Base-by-base conservation (phyloP, 2,113 vertebrate species). In the Aegotheles bennettii region DNA sequence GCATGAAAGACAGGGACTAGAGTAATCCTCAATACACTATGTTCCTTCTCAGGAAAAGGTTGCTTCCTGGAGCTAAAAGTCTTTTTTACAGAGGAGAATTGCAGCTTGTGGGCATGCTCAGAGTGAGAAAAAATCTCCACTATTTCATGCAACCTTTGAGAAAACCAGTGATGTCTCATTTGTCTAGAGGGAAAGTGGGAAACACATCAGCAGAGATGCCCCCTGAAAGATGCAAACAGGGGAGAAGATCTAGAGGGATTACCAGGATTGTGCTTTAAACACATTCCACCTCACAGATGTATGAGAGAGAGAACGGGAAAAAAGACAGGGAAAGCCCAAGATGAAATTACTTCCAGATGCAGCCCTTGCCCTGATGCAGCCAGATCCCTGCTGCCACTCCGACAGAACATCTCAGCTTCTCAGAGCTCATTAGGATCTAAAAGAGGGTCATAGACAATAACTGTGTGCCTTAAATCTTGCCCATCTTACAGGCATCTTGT, bases 321-420 rank as follows among this genome's bases (percentile, higher is more conserved):
- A 86, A 94, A 93, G 68, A 90, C 60, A 33, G 59, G 73, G 38
- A 94, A 91, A 86, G 64, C 43, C 65, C 74, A 64, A 84, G 64
- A 36, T 60, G 48, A 90, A 97, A 97, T 93, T 64, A 76, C 65
- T 97, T 96, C 95, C 96, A 97, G 90, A 95, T 95, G 95, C 90
- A 94, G 89, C 68, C 50, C 63, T 89, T 96, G 50, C 87, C 84
- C 79, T 73, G 67, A 59, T 92, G 71, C 53, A 97, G 88, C 86
- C 91, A 96, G 82, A 93, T 71, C 90, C 53, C 69, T 69, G 68
- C 63, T 97, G 90, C 88, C 61, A 92, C 86, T 93, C 85, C 64
- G 64, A 57, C 45, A 93, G 59, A 89, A 87, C 76, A 87, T 94
- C 89, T 95, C 90, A 92, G 91, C 80, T 82, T 94, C 91, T 91